phyloP scores from a whole-genome alignment of 2,888 invertebrate genomes.

The Cephonodes hylas region DNA sequence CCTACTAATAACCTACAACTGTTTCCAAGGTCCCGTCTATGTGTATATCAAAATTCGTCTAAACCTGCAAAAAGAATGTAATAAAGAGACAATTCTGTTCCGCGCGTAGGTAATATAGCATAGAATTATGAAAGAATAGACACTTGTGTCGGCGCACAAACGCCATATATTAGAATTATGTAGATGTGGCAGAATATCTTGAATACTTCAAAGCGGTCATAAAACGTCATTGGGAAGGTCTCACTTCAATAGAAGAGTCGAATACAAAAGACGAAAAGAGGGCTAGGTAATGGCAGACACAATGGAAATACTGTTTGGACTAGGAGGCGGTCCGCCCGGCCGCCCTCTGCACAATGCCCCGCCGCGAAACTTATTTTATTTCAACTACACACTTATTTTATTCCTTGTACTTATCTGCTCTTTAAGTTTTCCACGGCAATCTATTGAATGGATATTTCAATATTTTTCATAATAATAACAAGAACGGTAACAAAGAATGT shows the following conservation, averaged over 20 bases:
- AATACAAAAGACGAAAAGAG: conserved; percentile 77
- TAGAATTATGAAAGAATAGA: not conserved
- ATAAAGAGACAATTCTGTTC: no score
- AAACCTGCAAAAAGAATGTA: no score
- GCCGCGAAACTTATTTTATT: conserved; percentile 61
- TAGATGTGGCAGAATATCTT: conserved; percentile 55
- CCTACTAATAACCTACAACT: no score
- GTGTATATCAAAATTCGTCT: no score
- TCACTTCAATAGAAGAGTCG: conserved; percentile 76
- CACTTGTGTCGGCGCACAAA: not conserved
- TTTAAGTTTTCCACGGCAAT: conserved; percentile 47
- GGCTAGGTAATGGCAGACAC: conserved; percentile 79
- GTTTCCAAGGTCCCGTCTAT: no score
- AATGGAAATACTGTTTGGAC: conserved; percentile 79
- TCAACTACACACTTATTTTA: conserved; percentile 54
- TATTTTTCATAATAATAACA: no score
- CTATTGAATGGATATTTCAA: not conserved
- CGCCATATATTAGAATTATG: conserved; percentile 20
- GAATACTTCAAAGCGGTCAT: conserved; percentile 73
- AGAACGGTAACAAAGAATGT: no score
- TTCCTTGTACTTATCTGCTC: conserved; percentile 55
- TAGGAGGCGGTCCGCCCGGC: conserved; percentile 51
- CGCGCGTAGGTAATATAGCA: not conserved
- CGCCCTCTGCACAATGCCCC: conserved; percentile 65
- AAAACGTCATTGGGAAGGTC: conserved; percentile 77